A percentile compares a stretch with the other conserved stretches of the same genome.
Conservation (phyloP, 2,888 invertebrate genomes). For the Spodoptera picta region DNA sequence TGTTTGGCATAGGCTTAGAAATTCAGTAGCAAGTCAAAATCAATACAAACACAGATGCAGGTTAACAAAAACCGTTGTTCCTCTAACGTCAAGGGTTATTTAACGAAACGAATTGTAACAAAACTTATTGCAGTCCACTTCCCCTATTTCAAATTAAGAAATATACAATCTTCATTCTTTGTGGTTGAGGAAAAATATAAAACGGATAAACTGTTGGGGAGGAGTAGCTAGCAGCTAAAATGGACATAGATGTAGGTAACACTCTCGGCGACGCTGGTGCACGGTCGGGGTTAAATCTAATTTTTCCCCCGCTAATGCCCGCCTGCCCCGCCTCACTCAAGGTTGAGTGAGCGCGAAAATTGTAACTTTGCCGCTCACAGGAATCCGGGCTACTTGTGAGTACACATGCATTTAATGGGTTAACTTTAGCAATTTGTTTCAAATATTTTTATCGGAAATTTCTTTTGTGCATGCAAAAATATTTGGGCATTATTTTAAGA, state of each 20-base stretch:
- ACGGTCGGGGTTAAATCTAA: slow-evolving; percentile 84
- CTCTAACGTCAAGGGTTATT: slow-evolving; percentile 10
- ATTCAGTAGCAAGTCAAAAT: slow-evolving; percentile 11
- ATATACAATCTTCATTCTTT: slow-evolving; percentile 68
- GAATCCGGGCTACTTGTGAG: slow-evolving; percentile 59
- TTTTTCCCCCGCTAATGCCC: slow-evolving; percentile 83
- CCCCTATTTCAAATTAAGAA: slow-evolving; percentile 70
- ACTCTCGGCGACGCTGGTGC: slow-evolving; percentile 57
- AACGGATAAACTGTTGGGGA: slow-evolving; percentile 74
- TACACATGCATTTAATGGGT: slow-evolving; percentile 52
- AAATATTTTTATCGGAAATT: slow-evolving; percentile 33
- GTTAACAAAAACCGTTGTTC: slow-evolving; percentile 19
- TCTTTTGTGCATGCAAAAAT: too few relatives aligned
- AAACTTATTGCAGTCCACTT: slow-evolving; percentile 53
- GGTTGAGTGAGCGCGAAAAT: slow-evolving; percentile 82
- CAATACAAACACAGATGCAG: slow-evolving; percentile 27
- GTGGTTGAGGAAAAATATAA: slow-evolving; percentile 72
- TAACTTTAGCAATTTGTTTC: slow-evolving; percentile 46
- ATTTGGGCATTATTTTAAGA: too few relatives aligned
- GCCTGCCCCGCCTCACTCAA: slow-evolving; percentile 71
- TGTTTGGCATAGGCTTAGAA: slow-evolving; percentile 12
- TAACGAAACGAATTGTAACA: slow-evolving; percentile 30
- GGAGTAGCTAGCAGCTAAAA: slow-evolving; percentile 74
- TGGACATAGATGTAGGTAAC: slow-evolving; percentile 72
- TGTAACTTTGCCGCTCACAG: slow-evolving; percentile 60